A percentile compares a stretch with the other conserved stretches of the same genome.
Evolutionary conservation across 2,113 vertebrate species (phyloP).

Genomic region (Dunckerocampus dactyliophorus): DNA sequence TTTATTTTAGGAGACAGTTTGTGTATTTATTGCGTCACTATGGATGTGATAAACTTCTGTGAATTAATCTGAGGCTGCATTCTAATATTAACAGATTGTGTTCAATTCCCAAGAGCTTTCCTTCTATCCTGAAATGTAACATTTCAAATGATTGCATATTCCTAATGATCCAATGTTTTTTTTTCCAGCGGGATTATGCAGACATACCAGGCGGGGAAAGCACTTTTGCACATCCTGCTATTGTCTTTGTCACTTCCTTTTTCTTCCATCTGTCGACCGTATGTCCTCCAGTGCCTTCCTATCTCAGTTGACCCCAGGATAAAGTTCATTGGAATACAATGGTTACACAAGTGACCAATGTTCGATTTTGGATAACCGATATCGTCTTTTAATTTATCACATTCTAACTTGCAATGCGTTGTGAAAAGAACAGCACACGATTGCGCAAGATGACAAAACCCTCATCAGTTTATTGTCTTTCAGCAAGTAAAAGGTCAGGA

Average conservation of each 20-base stretch:
- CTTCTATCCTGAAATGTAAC: conserved; percentile 7
- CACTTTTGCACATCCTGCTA: conserved; percentile 57
- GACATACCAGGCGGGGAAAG: conserved; percentile 31
- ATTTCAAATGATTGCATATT: conserved; percentile 20
- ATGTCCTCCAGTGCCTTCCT: conserved; percentile 47
- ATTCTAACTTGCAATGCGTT: not conserved
- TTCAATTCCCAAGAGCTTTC: conserved; percentile 28
- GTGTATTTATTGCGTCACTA: not conserved
- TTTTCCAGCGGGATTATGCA: conserved; percentile 36
- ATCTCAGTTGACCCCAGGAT: conserved; percentile 36
- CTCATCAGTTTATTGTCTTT: conserved; percentile 75
- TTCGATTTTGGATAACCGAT: conserved; percentile 21
- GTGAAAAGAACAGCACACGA: conserved; percentile 3
- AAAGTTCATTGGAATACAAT: conserved; percentile 31
- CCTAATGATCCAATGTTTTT: conserved; percentile 20
- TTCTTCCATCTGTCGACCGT: conserved; percentile 59
- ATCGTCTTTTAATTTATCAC: not conserved
- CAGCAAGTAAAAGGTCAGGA: conserved; percentile 69
- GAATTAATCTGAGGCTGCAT: conserved; percentile 5
- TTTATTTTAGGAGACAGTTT: not conserved
- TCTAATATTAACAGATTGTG: conserved; percentile 13
- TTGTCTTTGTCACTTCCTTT: conserved; percentile 63
- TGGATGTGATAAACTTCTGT: not conserved
- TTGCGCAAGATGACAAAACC: conserved; percentile 63
- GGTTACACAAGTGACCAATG: conserved; percentile 15